phyloP scores from a whole-genome alignment of 2,888 invertebrate species.

The Caenorhabditis imperialis region DNA sequence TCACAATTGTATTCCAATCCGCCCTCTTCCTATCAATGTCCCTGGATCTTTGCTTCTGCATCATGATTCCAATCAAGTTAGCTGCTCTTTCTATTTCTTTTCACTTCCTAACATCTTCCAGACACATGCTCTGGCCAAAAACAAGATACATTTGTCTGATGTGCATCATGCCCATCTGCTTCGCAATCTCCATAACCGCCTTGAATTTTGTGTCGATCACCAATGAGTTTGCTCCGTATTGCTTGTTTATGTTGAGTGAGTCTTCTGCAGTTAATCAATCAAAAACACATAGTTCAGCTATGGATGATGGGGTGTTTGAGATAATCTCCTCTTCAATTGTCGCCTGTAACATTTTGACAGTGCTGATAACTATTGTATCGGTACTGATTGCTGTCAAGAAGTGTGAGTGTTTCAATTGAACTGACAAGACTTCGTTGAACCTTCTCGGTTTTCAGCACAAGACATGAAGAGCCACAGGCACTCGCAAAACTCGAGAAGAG shows the following conservation, averaged over 20 bases:
- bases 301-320: slow-evolving; percentile 37
- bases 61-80: slow-evolving; percentile 35
- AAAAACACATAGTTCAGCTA: slow-evolving; percentile 24
- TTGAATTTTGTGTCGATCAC: slow-evolving; percentile 30
- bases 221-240: slow-evolving; percentile 30
- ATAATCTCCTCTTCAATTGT: slow-evolving; percentile 26
- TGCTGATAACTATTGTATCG: slow-evolving; percentile 19
- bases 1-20: slow-evolving; percentile 38
- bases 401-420: slow-evolving; percentile 12
- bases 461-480: slow-evolving; percentile 36
- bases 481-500: slow-evolving; percentile 15
- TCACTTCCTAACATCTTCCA: background rate
- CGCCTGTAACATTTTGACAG: slow-evolving; percentile 31
- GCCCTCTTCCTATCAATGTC: slow-evolving; percentile 34
- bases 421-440: too few relatives aligned
- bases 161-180: slow-evolving; percentile 37
- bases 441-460: slow-evolving; percentile 15
- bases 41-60: slow-evolving; percentile 37
- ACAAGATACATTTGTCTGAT: slow-evolving; percentile 35
- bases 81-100: background rate
- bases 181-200: slow-evolving; percentile 11
- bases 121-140: slow-evolving; percentile 45
- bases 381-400: slow-evolving; percentile 24
- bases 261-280: slow-evolving; percentile 9
- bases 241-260: slow-evolving; percentile 41